These are phyloP conservation scores for Congeria kusceri DNA, from an alignment of 2,888 invertebrate genomes.

Conservation along the genomic window DNA sequence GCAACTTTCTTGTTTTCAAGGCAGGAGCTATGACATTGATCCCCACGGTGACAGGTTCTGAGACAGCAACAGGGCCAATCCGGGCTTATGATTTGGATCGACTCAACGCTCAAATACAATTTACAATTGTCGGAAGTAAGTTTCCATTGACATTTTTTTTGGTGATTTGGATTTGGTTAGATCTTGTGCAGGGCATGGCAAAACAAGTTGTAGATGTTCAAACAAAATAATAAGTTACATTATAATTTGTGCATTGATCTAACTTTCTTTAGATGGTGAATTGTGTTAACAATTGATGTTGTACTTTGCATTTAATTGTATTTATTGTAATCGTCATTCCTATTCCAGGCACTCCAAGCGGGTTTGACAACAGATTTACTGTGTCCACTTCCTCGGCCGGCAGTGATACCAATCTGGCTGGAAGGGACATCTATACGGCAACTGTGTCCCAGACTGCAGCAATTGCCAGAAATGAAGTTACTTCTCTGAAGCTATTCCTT, in stretches of 20 bases:
- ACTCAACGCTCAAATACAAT: constrained; percentile 53
- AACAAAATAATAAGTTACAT: no score
- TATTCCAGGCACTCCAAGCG: constrained; percentile 62
- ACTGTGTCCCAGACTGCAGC: constrained; percentile 43
- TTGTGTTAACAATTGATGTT: no score
- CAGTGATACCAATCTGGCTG: constrained; percentile 18
- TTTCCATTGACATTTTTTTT: not conserved
- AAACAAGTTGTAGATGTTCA: no score
- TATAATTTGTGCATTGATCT: no score
- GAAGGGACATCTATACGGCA: constrained; percentile 53
- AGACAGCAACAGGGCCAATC: constrained; percentile 31
- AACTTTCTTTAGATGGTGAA: no score
- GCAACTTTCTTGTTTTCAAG: no score
- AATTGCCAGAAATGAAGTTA: constrained; percentile 9
- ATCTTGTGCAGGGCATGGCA: constrained; percentile 3
- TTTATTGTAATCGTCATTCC: no score
- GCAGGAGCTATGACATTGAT: constrained; percentile 24
- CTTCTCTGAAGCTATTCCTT: constrained; percentile 12
- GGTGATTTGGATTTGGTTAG: not conserved
- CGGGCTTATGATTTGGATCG: constrained; percentile 68
- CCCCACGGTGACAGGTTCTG: constrained; percentile 43
- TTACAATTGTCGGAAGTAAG: constrained; percentile 68
- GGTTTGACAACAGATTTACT: constrained; percentile 56
- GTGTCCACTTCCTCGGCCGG: constrained; percentile 22
- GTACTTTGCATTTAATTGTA: no score